Percentiles rank a stretch among this genome's conserved stretches.
Evolutionary conservation across 2,888 invertebrate species (phyloP).

Genomic region (Leucophora obtusa): DNA sequence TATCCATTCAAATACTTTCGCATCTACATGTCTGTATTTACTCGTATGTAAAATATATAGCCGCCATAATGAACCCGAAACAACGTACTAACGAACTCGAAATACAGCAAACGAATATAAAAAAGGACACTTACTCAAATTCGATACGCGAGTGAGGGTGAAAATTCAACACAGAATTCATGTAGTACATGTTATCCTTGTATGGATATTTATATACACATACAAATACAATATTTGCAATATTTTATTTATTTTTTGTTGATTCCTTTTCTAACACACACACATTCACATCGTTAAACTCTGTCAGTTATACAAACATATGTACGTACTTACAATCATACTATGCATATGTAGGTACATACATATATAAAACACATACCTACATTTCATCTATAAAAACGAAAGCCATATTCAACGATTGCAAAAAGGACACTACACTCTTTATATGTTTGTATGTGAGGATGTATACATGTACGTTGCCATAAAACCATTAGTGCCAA

Average conservation of each 20-base stretch:
- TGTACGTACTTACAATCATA: slow-evolving; percentile 24
- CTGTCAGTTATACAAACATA: slow-evolving; percentile 9
- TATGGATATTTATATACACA: slow-evolving; percentile 37
- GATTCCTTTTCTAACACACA: slow-evolving; percentile 33
- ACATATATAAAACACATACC: slow-evolving; percentile 12
- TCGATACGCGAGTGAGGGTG: slow-evolving; percentile 48
- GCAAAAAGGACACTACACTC: slow-evolving; percentile 63
- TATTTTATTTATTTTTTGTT: slow-evolving; percentile 35
- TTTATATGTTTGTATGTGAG: slow-evolving; percentile 26
- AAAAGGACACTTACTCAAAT: slow-evolving; percentile 56
- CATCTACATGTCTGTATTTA: slow-evolving; percentile 3
- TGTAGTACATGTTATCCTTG: slow-evolving; percentile 41
- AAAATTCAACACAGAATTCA: neutral
- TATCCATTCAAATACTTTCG: slow-evolving; percentile 20
- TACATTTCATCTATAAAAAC: slow-evolving; percentile 11
- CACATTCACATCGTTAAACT: neutral
- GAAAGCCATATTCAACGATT: slow-evolving; percentile 55
- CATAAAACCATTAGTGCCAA: slow-evolving; percentile 63
- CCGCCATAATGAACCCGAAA: slow-evolving; percentile 60
- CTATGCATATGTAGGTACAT: neutral
- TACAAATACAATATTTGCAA: slow-evolving; percentile 19
- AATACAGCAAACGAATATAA: slow-evolving; percentile 44
- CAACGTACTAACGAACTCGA: slow-evolving; percentile 60
- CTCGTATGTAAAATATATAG: slow-evolving; percentile 42
- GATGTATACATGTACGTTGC: neutral